Evolutionary conservation across 53 echinoderm and acorn worm genomes (phyloP), one percentile per base, ranked within the genome.

Genomic region (Temnopleurus reevesii): DNA sequence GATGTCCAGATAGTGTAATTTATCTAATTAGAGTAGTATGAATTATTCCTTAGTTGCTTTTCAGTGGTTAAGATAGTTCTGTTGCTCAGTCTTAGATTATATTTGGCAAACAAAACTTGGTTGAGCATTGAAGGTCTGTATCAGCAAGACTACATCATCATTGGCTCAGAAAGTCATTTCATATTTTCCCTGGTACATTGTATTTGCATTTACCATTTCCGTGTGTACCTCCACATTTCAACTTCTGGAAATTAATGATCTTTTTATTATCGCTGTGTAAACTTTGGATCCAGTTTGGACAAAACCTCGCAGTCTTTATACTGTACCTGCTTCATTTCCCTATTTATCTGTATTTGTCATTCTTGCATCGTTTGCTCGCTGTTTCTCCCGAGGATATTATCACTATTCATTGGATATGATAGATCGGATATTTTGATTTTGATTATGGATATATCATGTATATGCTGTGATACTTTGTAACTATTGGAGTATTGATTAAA

Each of bases 111-210:
- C 27, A 24, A 58, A 27, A 58, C 25, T 58, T 58, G 8, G 25
- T 8, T 8, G 27, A 58, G 25, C 27, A 1, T 58, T 63, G 3
- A 31, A 31, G 17, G 33, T 12, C 17, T 24, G 23, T 7, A 63
- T 9, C n/a, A n/a, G 8, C 5, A 71, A 41, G 41, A 36, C 41
- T 38, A 35, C 71, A 31, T n/a, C 15, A n/a, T 3, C 8, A 8
- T 43, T 19, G 3, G 21, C 71, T 41, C 21, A 0, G 10, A 41
- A 41, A 10, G 36, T 9, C 43, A 71, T 71, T 71, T 71, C 71
- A 71, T 71, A 71, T 71, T 71, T 71, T 71, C 38, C 71, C 71
- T 71, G 71, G 71, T 56, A 56, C 21, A n/a, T 47, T 12, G 47
- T 35, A 66, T 71, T 19, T 71, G n/a, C 8, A 34, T 38, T 41